phyloP scores from a whole-genome alignment of 2,888 invertebrate species.

The Caprella mutica region DNA sequence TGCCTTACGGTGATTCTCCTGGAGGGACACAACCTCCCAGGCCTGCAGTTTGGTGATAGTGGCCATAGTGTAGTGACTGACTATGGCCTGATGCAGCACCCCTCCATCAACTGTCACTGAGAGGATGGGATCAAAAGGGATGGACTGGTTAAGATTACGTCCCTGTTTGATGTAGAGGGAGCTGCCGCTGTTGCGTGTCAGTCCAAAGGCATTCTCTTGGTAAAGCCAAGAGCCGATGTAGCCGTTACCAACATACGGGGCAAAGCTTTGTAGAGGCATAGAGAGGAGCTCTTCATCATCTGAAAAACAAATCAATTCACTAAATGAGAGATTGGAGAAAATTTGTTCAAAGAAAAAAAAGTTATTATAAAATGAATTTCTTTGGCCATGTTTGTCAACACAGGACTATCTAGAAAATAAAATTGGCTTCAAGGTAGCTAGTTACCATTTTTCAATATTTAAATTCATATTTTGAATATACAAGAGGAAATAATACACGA shows the following conservation, averaged over 20 bases:
- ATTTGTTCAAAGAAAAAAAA: no score
- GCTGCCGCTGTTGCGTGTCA: background rate
- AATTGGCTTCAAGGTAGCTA: no score
- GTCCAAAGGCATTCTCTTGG: no score
- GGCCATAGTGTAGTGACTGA: constrained; percentile 24
- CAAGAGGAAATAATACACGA: no score
- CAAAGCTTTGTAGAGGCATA: background rate
- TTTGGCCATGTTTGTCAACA: no score
- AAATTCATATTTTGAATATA: no score
- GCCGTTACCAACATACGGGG: background rate
- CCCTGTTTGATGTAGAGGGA: constrained; percentile 4
- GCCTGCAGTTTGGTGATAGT: constrained; percentile 20
- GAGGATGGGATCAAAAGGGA: background rate
- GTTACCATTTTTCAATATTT: no score
- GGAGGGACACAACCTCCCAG: constrained; percentile 12
- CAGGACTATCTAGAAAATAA: no score
- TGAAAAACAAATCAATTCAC: no score
- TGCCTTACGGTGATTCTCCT: background rate
- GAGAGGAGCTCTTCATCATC: background rate
- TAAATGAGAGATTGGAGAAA: no score
- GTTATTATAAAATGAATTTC: no score
- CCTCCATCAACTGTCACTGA: background rate
- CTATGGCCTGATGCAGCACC: constrained; percentile 16
- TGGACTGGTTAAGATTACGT: background rate
- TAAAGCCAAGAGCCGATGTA: constrained; percentile 4